phyloP scores from a whole-genome alignment of 2,888 invertebrate genomes.

The Volucella inflata region DNA sequence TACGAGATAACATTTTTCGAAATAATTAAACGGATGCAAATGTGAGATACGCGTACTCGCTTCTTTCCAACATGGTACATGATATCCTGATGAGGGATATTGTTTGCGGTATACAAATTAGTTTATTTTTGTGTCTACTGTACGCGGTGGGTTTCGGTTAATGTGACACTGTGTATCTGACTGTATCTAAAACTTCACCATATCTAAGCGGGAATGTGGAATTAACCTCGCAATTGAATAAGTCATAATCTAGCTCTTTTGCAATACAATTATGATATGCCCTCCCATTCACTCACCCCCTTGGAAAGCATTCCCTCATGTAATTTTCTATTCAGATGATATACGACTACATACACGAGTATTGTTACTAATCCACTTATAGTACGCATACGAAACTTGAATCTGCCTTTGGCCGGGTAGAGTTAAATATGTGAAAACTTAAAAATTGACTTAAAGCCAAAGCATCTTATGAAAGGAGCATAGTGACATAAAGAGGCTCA shows the following conservation, averaged over 20 bases:
- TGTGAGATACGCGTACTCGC: not conserved
- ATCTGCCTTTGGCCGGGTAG: too few relatives aligned
- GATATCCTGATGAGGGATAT: not conserved
- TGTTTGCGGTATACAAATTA: not conserved
- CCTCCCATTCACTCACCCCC: not conserved
- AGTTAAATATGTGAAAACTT: too few relatives aligned
- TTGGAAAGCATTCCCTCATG: not conserved
- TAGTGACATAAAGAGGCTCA: too few relatives aligned
- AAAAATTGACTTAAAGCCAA: too few relatives aligned
- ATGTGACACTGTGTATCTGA: too few relatives aligned
- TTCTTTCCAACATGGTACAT: not conserved
- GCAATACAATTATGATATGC: constrained; percentile 39
- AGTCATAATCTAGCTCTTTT: constrained; percentile 53
- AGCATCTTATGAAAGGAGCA: too few relatives aligned
- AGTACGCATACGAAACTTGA: not conserved
- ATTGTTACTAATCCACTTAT: constrained; percentile 46
- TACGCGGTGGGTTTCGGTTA: not conserved
- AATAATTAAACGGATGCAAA: constrained; percentile 38
- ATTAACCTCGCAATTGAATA: constrained; percentile 41
- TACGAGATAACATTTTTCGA: constrained; percentile 33
- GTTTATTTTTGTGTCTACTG: not conserved
- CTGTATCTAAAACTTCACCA: constrained; percentile 4
- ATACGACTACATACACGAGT: too few relatives aligned
- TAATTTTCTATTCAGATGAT: constrained; percentile 46
- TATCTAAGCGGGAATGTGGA: not conserved